Percentiles rank a stretch among this genome's conserved stretches.
phyloP scores from a whole-genome alignment of 2,113 vertebrate genomes.

The Xerus inauris region DNA sequence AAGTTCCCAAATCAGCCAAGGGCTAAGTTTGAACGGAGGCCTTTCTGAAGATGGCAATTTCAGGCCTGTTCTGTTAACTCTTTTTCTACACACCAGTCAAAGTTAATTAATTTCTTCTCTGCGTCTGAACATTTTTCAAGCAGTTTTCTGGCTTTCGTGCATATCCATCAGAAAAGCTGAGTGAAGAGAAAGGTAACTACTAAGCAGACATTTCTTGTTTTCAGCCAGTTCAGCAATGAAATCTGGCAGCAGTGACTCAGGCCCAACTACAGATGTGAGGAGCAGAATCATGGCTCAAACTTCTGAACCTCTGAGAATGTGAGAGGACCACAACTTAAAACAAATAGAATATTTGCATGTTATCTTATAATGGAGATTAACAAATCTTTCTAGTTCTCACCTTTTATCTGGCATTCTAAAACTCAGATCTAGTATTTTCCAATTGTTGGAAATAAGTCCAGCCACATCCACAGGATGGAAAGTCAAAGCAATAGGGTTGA shows the following conservation, averaged over 20 bases:
- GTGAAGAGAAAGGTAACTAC: not conserved
- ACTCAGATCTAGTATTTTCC: not conserved
- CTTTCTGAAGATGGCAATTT: not conserved
- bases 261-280: not conserved
- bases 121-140: not conserved
- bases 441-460: not conserved
- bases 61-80: not conserved
- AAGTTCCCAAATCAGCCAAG: not conserved
- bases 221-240: not conserved
- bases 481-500: not conserved
- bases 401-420: not conserved
- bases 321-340: not conserved
- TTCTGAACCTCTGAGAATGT: not conserved
- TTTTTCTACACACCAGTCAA: not conserved
- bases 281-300: not conserved
- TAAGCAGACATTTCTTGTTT: not conserved
- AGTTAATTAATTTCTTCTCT: not conserved
- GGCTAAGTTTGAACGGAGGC: not conserved
- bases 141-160: not conserved
- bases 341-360: not conserved
- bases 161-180: not conserved
- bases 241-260: not conserved
- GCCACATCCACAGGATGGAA: not conserved
- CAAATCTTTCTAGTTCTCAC: not conserved
- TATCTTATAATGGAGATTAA: not conserved